Evolutionary conservation across 2,113 vertebrate species (phyloP).

Genomic region (Excalfactoria chinensis): DNA sequence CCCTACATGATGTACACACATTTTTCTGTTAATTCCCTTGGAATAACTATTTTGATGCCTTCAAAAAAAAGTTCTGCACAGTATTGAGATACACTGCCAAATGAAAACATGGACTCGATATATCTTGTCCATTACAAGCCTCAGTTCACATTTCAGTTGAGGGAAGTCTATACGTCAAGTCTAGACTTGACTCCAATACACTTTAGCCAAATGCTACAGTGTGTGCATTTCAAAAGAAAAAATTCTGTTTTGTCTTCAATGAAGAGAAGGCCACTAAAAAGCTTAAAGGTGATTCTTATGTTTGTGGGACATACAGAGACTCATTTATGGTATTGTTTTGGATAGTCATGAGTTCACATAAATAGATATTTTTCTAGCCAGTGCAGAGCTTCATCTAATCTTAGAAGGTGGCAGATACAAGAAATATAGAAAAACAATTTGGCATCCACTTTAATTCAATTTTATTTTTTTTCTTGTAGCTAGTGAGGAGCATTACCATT

Average conservation of each 20-base stretch:
- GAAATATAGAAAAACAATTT: neutral
- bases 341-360: neutral
- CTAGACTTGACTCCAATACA: neutral
- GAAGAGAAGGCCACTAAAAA: neutral
- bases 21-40: neutral
- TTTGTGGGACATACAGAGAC: neutral
- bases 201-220: neutral
- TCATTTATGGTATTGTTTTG: neutral
- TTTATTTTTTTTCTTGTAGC: neutral
- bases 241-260: neutral
- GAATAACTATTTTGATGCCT: neutral
- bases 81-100: neutral
- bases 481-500: neutral
- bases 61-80: neutral
- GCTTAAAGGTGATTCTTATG: neutral
- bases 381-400: neutral
- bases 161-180: neutral
- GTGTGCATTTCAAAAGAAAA: neutral
- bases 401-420: neutral
- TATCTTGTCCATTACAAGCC: neutral
- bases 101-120: neutral
- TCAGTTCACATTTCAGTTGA: neutral
- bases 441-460: neutral
- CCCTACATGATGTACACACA: accelerated
- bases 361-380: neutral